phyloP scores from a whole-genome alignment of 2,797 vertebrate species.

The Perodicticus potto region DNA sequence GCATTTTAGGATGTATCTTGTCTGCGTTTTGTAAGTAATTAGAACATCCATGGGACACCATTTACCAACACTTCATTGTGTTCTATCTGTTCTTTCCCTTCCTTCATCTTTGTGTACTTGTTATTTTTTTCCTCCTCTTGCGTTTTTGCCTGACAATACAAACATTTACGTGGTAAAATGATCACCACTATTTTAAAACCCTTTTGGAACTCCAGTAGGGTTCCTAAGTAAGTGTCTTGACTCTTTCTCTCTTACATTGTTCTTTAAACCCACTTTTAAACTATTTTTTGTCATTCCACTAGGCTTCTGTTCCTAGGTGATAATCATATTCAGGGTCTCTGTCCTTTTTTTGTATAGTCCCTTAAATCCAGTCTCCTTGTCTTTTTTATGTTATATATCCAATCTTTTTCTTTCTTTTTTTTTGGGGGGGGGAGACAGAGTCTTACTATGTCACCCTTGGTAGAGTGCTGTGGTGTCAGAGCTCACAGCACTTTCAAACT shows the following conservation, averaged over 20 bases:
- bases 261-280: not conserved
- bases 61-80: not conserved
- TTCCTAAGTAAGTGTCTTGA: not conserved
- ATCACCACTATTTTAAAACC: slow-evolving; percentile 17
- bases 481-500: too few species aligned
- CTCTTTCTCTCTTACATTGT: not conserved
- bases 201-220: not conserved
- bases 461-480: too few species aligned
- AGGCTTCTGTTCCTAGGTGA: not conserved
- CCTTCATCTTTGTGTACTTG: not conserved
- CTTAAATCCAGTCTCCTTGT: slow-evolving; percentile 11
- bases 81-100: not conserved
- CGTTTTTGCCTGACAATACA: slow-evolving; percentile 12
- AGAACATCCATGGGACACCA: not conserved
- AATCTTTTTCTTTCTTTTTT: slow-evolving; percentile 25
- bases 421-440: not conserved
- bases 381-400: not conserved
- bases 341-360: slow-evolving; percentile 7
- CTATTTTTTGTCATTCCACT: not conserved
- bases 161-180: slow-evolving; percentile 41
- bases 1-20: slow-evolving; percentile 3
- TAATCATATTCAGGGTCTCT: not conserved
- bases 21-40: slow-evolving; percentile 28
- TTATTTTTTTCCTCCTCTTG: not conserved
- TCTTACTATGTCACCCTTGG: too few species aligned